Conservation (phyloP, 2,888 invertebrate species). For the Drosophila hamatofila region DNA sequence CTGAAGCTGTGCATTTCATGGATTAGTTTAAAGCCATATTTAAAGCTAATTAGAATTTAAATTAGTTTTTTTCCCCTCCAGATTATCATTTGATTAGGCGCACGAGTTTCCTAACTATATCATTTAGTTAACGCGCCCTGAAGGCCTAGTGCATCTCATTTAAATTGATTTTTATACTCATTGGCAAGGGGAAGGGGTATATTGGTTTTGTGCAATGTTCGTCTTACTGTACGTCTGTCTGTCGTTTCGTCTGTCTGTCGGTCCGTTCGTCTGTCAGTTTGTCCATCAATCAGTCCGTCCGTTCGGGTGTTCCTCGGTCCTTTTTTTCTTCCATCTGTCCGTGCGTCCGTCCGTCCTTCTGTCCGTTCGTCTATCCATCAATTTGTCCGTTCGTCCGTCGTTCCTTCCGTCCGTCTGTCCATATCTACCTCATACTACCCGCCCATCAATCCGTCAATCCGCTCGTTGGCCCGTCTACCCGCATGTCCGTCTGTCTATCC, state of each 20-base stretch:
- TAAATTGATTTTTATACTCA: background rate
- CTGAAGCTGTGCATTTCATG: background rate
- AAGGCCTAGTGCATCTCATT: background rate
- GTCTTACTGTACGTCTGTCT: background rate
- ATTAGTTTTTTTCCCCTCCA: conserved; percentile 5
- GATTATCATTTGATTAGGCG: background rate
- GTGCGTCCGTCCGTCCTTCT: too few relatives aligned
- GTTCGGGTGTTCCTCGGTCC: too few relatives aligned
- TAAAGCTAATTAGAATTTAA: conserved; percentile 10
- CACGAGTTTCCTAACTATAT: background rate
- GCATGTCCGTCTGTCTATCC: too few relatives aligned
- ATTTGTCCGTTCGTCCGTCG: background rate
- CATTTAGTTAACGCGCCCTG: background rate
- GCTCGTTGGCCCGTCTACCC: too few relatives aligned
- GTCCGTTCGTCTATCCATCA: background rate
- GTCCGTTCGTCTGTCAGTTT: too few relatives aligned
- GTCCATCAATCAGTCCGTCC: too few relatives aligned
- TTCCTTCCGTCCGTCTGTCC: background rate
- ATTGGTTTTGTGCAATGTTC: background rate
- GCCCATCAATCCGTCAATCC: too few relatives aligned
- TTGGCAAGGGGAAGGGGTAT: background rate
- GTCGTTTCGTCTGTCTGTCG: background rate
- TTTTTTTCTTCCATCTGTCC: too few relatives aligned
- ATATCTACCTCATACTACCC: too few relatives aligned
- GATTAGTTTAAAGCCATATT: background rate